Evolutionary conservation across 53 echinoderm and acorn worm genomes (phyloP).

Genomic region (Pentamera pediparva): DNA sequence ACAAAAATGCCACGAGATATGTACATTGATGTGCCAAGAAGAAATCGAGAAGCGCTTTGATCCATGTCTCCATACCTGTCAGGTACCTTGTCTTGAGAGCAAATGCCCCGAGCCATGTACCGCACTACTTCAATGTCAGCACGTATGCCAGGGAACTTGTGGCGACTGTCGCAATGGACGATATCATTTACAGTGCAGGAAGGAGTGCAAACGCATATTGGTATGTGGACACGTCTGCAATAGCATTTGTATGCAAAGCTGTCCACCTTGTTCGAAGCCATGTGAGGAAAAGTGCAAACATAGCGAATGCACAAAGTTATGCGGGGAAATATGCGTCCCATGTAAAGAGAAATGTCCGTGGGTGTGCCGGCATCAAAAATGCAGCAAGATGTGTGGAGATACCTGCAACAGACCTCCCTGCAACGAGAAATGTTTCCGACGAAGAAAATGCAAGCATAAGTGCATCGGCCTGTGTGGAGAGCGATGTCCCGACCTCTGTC

Average conservation of each 20-base stretch:
- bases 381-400: conserved; percentile 33
- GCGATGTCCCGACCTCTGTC: conserved; percentile 63
- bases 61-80: conserved; percentile 56
- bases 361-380: conserved; percentile 46
- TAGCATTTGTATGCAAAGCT: conserved; percentile 43
- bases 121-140: conserved; percentile 44
- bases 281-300: conserved; percentile 49
- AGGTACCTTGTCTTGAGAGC: conserved; percentile 47
- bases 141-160: conserved; percentile 63
- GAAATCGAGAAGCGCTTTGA: conserved; percentile 29
- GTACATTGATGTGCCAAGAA: conserved; percentile 52
- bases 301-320: conserved; percentile 35
- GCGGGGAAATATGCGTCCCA: conserved; percentile 37
- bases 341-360: conserved; percentile 49
- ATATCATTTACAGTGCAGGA: conserved; percentile 34
- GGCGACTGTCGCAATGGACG: conserved; percentile 38
- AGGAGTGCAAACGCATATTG: conserved; percentile 50
- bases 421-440: conserved; percentile 52
- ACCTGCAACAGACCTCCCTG: conserved; percentile 35
- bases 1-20: conserved; percentile 50
- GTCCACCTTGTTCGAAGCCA: conserved; percentile 44
- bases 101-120: conserved; percentile 50
- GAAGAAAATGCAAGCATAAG: conserved; percentile 32
- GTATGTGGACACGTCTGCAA: conserved; percentile 66
- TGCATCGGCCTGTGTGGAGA: conserved; percentile 91